phyloP scores from a whole-genome alignment of 2,888 invertebrate species.

The Dynastes grantii region DNA sequence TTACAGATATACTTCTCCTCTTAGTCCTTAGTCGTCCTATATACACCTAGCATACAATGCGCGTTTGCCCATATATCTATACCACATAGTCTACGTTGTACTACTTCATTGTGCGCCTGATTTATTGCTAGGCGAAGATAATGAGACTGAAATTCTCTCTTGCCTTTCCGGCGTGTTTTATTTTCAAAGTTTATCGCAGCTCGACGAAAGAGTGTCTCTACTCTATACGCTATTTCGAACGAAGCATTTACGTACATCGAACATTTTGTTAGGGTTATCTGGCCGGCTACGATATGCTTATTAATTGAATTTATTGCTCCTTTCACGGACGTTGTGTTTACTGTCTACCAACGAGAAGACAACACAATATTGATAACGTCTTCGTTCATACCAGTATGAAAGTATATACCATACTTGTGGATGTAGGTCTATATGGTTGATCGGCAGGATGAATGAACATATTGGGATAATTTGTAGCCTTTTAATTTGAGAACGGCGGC shows the following conservation, averaged over 20 bases:
- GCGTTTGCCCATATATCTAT: not conserved
- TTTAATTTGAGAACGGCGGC: constrained; percentile 33
- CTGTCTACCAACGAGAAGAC: constrained; percentile 27
- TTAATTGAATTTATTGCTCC: constrained; percentile 45
- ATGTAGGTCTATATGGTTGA: not conserved
- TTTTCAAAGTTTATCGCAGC: constrained; percentile 5
- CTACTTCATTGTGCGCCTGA: constrained; percentile 32
- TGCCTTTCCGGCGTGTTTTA: constrained; percentile 13
- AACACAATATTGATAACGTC: constrained; percentile 28
- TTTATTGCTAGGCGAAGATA: constrained; percentile 29
- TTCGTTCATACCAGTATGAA: not conserved
- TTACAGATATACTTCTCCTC: not conserved
- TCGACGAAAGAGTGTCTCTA: not conserved
- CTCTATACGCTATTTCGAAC: not conserved
- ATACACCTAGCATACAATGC: constrained; percentile 1
- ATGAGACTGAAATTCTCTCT: constrained; percentile 31
- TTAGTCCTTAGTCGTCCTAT: not conserved
- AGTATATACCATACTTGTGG: not conserved
- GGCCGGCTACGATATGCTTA: constrained; percentile 33
- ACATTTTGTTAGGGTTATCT: constrained; percentile 42
- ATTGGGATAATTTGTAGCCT: constrained; percentile 44
- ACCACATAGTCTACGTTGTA: constrained; percentile 6
- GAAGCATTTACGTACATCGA: constrained; percentile 35
- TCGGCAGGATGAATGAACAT: constrained; percentile 22
- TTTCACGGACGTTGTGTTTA: constrained; percentile 21